A percentile compares a stretch with the other conserved stretches of the same genome.
Evolutionary conservation across 2,797 vertebrate genomes (phyloP).

Genomic region (Hapalemur alaotrensis): DNA sequence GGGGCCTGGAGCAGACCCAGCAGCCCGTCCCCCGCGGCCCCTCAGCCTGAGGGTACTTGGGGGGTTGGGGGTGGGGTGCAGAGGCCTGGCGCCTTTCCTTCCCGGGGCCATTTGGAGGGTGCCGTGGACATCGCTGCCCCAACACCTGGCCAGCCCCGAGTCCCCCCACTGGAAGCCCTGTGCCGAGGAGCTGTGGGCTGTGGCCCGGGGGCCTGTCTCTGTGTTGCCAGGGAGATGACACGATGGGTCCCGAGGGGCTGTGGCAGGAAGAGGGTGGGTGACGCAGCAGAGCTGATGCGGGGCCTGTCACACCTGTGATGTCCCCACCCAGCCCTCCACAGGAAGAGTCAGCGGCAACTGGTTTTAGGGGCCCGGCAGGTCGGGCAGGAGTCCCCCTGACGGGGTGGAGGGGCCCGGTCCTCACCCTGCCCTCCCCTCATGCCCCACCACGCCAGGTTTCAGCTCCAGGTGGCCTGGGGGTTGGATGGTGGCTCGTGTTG

Average conservation of each 20-base stretch:
- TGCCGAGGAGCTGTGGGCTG: fast-evolving
- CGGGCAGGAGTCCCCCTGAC: neutral
- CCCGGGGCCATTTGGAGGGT: neutral
- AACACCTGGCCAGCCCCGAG: neutral
- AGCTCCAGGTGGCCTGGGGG: too few relatives aligned
- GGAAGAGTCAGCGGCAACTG: fast-evolving
- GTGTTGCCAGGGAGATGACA: neutral
- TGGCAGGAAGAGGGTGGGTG: fast-evolving
- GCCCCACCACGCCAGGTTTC: fast-evolving
- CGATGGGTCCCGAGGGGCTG: fast-evolving
- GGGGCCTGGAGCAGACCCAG: too few relatives aligned
- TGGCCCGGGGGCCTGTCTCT: fast-evolving
- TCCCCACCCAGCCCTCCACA: fast-evolving
- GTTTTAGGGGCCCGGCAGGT: neutral
- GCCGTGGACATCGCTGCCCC: neutral
- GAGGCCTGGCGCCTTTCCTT: fast-evolving
- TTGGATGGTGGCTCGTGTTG: neutral
- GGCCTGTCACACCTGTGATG: too few relatives aligned
- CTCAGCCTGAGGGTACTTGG: neutral
- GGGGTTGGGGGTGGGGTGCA: too few relatives aligned
- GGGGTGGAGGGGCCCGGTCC: too few relatives aligned
- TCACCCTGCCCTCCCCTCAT: neutral
- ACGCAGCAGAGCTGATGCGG: fast-evolving
- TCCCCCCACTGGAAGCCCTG: neutral
- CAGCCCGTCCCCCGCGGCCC: neutral